Evolutionary conservation across 2,113 vertebrate species (phyloP), one percentile per base, ranked within the genome.

Genomic region (Polypterus bichir): DNA sequence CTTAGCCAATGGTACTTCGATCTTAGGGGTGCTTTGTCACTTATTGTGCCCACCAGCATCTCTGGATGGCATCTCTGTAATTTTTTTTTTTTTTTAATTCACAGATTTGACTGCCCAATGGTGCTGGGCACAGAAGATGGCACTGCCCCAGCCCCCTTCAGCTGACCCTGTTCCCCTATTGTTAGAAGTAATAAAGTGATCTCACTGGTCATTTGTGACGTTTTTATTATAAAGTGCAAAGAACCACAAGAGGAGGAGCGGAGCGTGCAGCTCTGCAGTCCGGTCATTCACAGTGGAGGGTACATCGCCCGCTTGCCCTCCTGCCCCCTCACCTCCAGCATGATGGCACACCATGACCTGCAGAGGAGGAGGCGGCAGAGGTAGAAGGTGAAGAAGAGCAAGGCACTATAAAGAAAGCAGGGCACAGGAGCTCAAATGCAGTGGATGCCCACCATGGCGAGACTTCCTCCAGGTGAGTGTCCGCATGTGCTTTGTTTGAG

Each of bases 221-320:
- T 79, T 84, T 83, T 86, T 65, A 76, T 70, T 74, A 75, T 80
- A 80, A 86, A 86, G 81, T 86, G 83, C 86, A 85, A 85, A 84
- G 7, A 52, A 52, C 79, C 67, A 79, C 73, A 79, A 82, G 73
- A 79, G 74, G 73, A 81, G 27, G 27, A 27, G 27, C 27, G 27
- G 27, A 27, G 27, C 1, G 27, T 27, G 1, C 27, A 27, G 27
- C 27, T 27, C 27, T 2, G 27, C 27, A 27, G 27, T 27, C 27
- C 27, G 27, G 27, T 27, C 27, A 27, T 27, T 27, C 27, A 27
- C 27, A 27, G 27, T 27, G 27, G 27, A 27, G 27, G 27, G 27
- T 27, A 27, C 27, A 27, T 27, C 27, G 27, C 27, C 27, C 27
- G 27, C 27, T 27, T 27, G 27, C 27, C 27, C 27, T 27, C 27